phyloP scores from a whole-genome alignment of 2,797 vertebrate species.

The Hypotaenidia philippensis region DNA sequence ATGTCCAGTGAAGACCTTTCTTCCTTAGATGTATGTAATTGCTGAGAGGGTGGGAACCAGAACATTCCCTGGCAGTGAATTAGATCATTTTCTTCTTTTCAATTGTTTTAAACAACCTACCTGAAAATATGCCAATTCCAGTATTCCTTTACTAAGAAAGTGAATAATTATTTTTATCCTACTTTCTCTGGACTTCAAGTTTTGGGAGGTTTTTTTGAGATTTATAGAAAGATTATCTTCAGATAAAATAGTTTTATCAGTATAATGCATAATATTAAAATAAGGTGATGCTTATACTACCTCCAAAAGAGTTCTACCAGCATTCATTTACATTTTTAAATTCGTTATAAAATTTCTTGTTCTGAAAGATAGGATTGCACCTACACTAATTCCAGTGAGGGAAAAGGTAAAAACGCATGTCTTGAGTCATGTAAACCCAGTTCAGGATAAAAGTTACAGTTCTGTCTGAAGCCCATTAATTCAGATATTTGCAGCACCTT shows the following conservation, averaged over 20 bases:
- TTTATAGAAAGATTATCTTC: background rate
- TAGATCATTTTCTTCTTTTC: background rate
- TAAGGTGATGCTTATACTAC: background rate
- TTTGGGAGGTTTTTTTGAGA: background rate
- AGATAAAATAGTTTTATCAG: background rate
- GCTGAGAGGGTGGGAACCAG: background rate
- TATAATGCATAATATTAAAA: background rate
- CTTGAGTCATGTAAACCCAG: background rate
- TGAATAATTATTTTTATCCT: background rate
- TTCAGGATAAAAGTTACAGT: background rate
- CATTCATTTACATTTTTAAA: background rate
- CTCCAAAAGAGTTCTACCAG: background rate
- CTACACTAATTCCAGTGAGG: background rate
- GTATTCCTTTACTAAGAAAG: background rate
- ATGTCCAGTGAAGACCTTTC: background rate
- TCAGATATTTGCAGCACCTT: background rate
- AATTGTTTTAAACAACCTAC: background rate
- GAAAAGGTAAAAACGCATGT: background rate
- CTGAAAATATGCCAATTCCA: background rate
- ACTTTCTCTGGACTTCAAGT: background rate
- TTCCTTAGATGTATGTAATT: background rate
- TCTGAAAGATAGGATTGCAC: background rate
- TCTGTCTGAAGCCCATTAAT: background rate
- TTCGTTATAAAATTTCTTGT: background rate
- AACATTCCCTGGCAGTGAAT: background rate